These are phyloP conservation scores for Bibio marci DNA, from an alignment of 2,888 invertebrate species.

Conservation along the genomic window DNA sequence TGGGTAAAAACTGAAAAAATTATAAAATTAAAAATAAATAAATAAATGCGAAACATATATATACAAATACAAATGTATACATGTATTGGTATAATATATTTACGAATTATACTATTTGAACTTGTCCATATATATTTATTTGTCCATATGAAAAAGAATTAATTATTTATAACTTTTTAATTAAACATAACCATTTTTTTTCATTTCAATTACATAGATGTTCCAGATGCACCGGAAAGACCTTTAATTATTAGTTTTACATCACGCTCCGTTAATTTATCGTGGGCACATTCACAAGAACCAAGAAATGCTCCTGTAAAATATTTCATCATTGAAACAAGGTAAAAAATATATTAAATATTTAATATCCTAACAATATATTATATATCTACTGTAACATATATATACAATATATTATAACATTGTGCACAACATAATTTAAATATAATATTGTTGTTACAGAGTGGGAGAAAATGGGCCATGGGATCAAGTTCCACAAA, in stretches of 20 bases:
- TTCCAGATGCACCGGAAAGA: constrained; percentile 51
- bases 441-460: constrained; percentile 24
- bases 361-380: too few species aligned
- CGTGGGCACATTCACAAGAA: constrained; percentile 55
- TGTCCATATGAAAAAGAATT: not conserved
- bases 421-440: too few species aligned
- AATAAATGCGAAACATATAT: too few species aligned
- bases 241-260: constrained; percentile 56
- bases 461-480: constrained; percentile 52
- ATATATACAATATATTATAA: too few species aligned
- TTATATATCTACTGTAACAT: too few species aligned
- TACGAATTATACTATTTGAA: too few species aligned
- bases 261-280: constrained; percentile 53
- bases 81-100: too few species aligned
- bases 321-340: constrained; percentile 54
- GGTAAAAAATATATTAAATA: constrained; percentile 31
- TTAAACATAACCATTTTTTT: not conserved
- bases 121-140: not conserved
- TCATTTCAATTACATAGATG: constrained; percentile 31
- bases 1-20: too few species aligned
- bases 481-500: constrained; percentile 44
- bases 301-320: constrained; percentile 49
- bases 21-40: too few species aligned
- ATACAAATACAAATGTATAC: too few species aligned
- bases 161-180: not conserved